Conservation (phyloP, 2,888 invertebrate species). For the Drosophila neotestacea region DNA sequence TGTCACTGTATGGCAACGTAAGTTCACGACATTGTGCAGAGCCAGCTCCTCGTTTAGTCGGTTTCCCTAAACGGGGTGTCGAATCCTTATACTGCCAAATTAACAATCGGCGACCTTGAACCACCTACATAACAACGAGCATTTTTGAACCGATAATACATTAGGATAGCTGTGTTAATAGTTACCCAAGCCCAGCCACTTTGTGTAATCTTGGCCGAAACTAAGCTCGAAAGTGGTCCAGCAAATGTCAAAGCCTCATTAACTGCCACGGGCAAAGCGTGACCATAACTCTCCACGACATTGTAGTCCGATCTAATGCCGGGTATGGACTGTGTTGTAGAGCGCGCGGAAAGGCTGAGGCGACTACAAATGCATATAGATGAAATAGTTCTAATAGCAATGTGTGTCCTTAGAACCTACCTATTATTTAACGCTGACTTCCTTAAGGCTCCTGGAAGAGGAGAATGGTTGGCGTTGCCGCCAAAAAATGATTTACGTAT, state of each 20-base stretch:
- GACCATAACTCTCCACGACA: slow-evolving; percentile 92
- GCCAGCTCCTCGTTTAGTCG: slow-evolving; percentile 77
- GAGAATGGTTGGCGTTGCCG: slow-evolving; percentile 49
- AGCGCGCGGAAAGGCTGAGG: slow-evolving; percentile 87
- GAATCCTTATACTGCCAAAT: slow-evolving; percentile 91
- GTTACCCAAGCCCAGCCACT: slow-evolving; percentile 87
- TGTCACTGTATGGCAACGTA: slow-evolving; percentile 95
- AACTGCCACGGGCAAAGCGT: slow-evolving; percentile 93
- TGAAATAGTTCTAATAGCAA: background rate
- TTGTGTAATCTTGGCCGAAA: slow-evolving; percentile 86
- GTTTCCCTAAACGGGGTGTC: slow-evolving; percentile 65
- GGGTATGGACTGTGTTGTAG: slow-evolving; percentile 89
- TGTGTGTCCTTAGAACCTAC: slow-evolving; percentile 29
- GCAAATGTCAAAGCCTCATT: slow-evolving; percentile 95
- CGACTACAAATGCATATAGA: slow-evolving; percentile 81
- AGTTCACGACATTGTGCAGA: slow-evolving; percentile 92
- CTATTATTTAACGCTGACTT: slow-evolving; percentile 71
- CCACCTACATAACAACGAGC: slow-evolving; percentile 87
- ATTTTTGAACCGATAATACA: too few species aligned
- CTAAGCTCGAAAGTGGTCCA: slow-evolving; percentile 86
- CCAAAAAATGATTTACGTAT: slow-evolving; percentile 78
- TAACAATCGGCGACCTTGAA: slow-evolving; percentile 93
- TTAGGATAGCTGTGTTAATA: background rate
- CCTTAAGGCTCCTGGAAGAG: slow-evolving; percentile 58
- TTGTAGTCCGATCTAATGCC: slow-evolving; percentile 91